Evolutionary conservation across 1,140 invertebrate genomes (phyloP).

Genomic region (Apolygus lucorum): DNA sequence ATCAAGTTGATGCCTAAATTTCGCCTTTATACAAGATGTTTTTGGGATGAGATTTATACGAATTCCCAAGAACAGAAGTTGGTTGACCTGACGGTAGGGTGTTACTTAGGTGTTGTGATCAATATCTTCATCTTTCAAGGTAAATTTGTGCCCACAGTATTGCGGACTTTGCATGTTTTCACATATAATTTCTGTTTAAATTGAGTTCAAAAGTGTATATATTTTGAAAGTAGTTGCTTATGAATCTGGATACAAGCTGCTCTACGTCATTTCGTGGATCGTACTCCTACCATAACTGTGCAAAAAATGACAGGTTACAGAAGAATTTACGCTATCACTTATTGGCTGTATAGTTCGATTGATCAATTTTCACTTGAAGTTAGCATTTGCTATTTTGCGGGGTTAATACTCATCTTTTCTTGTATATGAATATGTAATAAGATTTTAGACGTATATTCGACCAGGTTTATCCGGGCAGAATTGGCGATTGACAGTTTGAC

Average conservation of each 20-base stretch:
- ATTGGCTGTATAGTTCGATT: slow-evolving; percentile 1
- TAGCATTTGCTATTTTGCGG: neutral
- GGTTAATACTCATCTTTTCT: neutral
- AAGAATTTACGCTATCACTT: slow-evolving; percentile 3
- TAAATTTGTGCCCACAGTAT: slow-evolving; percentile 21
- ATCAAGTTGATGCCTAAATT: too few species aligned
- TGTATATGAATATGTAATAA: neutral
- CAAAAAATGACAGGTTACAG: slow-evolving; percentile 18
- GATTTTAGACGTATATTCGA: neutral
- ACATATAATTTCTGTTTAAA: neutral
- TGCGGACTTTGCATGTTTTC: neutral
- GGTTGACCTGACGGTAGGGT: neutral
- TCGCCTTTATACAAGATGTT: too few species aligned
- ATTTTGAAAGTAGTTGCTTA: slow-evolving; percentile 1
- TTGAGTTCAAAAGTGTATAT: neutral
- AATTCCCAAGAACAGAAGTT: too few species aligned
- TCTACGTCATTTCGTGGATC: neutral
- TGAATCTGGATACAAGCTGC: neutral
- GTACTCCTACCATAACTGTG: neutral
- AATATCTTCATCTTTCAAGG: slow-evolving; percentile 27
- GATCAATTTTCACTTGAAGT: neutral
- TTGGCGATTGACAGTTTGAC: neutral
- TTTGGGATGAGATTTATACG: too few species aligned
- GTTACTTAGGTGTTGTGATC: slow-evolving; percentile 25
- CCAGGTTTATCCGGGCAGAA: neutral